Evolutionary conservation across 1,140 invertebrate species (phyloP).

Genomic region (Zophobas atratus): DNA sequence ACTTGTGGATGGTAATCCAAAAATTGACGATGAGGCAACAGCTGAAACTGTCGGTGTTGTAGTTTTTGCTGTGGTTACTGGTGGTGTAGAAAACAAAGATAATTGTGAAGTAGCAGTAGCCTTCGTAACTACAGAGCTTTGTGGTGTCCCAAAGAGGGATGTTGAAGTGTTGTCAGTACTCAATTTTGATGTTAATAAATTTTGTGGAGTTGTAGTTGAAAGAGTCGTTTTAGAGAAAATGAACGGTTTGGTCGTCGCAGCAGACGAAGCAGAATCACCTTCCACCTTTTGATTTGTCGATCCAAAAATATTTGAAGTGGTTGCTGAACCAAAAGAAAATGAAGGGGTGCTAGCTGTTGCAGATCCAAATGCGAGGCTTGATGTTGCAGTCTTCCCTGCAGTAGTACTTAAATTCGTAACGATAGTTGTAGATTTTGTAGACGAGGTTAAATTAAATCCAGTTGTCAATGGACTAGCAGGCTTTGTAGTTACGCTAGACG

Average conservation of each 20-base stretch:
- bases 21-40: too few species aligned
- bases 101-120: too few species aligned
- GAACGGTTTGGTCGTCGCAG: neutral
- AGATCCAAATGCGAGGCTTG: neutral
- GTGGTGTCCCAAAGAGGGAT: too few species aligned
- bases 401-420: neutral
- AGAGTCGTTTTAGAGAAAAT: neutral
- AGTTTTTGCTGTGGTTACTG: too few species aligned
- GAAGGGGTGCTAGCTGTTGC: neutral
- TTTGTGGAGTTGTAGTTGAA: neutral
- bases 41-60: too few species aligned
- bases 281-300: constrained; percentile 15
- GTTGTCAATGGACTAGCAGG: neutral
- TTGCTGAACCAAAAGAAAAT: neutral
- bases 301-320: constrained; percentile 23
- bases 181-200: too few species aligned
- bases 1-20: too few species aligned
- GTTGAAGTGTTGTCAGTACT: too few species aligned
- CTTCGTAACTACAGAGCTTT: too few species aligned
- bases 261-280: neutral
- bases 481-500: neutral
- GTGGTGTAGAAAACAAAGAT: too few species aligned
- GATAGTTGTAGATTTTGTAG: too few species aligned
- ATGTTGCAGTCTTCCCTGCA: neutral
- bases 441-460: neutral